Conservation (phyloP, 1,140 invertebrate genomes). For the Lepidostoma basale region DNA sequence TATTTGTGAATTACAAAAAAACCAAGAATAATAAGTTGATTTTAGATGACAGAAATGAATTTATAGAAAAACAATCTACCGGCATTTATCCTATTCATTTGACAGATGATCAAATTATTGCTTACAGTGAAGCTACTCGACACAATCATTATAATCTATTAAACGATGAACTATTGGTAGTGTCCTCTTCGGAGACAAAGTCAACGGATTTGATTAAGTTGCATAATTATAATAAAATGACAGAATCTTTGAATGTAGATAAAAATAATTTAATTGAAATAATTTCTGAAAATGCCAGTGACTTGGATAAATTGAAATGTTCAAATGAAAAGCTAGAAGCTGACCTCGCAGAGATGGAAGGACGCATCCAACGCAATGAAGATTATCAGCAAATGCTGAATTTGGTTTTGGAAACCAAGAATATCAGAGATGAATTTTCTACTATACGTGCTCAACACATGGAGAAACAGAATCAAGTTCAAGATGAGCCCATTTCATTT, state of each 20-base stretch:
- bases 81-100: slow-evolving; percentile 1
- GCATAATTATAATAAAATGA: slow-evolving; percentile 1
- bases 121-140: slow-evolving; percentile 6
- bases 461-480: slow-evolving; percentile 3
- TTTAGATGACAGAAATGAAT: slow-evolving; percentile 25
- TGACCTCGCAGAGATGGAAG: slow-evolving; percentile 14
- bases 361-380: background rate
- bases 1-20: slow-evolving; percentile 20
- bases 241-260: slow-evolving; percentile 4
- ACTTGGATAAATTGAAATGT: background rate
- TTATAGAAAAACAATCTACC: background rate
- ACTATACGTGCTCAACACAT: slow-evolving; percentile 1
- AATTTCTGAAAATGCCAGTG: background rate
- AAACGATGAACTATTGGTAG: slow-evolving; percentile 13
- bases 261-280: background rate
- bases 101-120: background rate
- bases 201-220: background rate
- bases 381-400: slow-evolving; percentile 14
- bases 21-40: slow-evolving; percentile 4
- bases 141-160: slow-evolving; percentile 25
- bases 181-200: background rate
- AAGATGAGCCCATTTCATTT: background rate
- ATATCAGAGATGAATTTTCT: slow-evolving; percentile 33
- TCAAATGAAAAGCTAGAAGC: background rate
- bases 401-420: slow-evolving; percentile 25